Evolutionary conservation across 2,888 invertebrate genomes (phyloP).

Genomic region (Cheilosia urbana): DNA sequence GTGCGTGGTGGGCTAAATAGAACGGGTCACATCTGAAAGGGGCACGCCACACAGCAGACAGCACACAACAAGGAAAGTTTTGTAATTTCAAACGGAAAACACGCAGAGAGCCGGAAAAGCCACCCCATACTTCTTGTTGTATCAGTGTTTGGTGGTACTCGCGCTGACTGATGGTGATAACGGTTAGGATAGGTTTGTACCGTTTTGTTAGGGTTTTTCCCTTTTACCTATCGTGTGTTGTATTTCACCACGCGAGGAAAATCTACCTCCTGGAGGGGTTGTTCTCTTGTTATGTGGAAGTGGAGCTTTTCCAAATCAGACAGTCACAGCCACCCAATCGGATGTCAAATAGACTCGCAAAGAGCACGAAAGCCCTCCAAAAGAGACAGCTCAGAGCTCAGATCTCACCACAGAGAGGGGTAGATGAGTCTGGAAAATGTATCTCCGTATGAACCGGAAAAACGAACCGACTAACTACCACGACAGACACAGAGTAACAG

Average conservation of each 20-base stretch:
- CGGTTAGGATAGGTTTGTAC: constrained; percentile 48
- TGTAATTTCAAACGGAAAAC: constrained; percentile 35
- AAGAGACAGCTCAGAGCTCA: constrained; percentile 34
- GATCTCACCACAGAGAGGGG: constrained; percentile 31
- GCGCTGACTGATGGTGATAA: constrained; percentile 20
- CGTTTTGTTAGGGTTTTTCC: constrained; percentile 36
- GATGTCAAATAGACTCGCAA: neutral
- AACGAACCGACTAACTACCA: neutral
- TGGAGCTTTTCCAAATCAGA: constrained; percentile 31
- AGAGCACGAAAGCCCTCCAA: constrained; percentile 34
- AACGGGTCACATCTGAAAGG: constrained; percentile 51
- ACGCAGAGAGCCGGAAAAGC: constrained; percentile 55
- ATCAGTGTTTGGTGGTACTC: constrained; percentile 11
- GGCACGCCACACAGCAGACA: constrained; percentile 38
- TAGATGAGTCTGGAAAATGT: neutral
- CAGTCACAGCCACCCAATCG: constrained; percentile 7
- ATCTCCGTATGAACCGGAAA: constrained; percentile 9
- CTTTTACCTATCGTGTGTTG: neutral
- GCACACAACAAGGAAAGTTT: constrained; percentile 50
- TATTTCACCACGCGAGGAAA: constrained; percentile 19
- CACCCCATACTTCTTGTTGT: constrained; percentile 17
- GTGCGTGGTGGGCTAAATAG: constrained; percentile 43
- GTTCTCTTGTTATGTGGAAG: neutral
- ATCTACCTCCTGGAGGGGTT: constrained; percentile 26
- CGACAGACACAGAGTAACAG: constrained; percentile 7